Conservation (phyloP, 1,140 invertebrate species). For the Macrotrachela quadricornifera region DNA sequence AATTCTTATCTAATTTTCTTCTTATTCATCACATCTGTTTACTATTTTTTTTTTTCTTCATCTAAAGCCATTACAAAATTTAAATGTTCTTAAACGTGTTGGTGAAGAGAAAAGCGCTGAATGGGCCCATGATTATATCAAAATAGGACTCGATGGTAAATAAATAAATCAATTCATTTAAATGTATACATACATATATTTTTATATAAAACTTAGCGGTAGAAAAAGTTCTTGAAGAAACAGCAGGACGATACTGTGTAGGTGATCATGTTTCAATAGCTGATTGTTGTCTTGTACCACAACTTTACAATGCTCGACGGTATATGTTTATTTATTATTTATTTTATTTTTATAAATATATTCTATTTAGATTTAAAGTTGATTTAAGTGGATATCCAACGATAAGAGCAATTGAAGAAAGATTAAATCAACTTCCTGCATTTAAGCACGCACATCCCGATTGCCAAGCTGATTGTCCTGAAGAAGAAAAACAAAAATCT, state of each 20-base stretch:
- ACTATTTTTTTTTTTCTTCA: too few relatives aligned
- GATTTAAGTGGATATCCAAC: not conserved
- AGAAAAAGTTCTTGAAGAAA: constrained; percentile 57
- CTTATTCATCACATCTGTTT: too few relatives aligned
- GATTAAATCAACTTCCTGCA: not conserved
- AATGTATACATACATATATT: too few relatives aligned
- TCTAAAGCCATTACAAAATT: constrained; percentile 64
- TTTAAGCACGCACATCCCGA: constrained; percentile 1
- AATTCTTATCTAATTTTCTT: too few relatives aligned
- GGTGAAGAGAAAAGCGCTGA: constrained; percentile 16
- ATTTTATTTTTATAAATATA: too few relatives aligned
- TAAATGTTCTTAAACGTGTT: constrained; percentile 39
- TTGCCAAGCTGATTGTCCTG: not conserved
- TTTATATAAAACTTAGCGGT: too few relatives aligned
- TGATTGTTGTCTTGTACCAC: constrained; percentile 78
- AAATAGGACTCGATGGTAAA: constrained; percentile 45
- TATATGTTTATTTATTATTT: too few relatives aligned
- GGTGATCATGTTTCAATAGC: constrained; percentile 77
- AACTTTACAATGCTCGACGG: constrained; percentile 39
- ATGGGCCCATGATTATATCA: constrained; percentile 80
- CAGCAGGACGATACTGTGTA: constrained; percentile 73
- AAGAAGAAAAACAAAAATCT: too few relatives aligned
- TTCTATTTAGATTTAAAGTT: constrained; percentile 3
- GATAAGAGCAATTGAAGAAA: not conserved
- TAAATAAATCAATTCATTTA: too few relatives aligned